Base-by-base conservation (phyloP, 2,888 invertebrate genomes). In the Eurois occulta region DNA sequence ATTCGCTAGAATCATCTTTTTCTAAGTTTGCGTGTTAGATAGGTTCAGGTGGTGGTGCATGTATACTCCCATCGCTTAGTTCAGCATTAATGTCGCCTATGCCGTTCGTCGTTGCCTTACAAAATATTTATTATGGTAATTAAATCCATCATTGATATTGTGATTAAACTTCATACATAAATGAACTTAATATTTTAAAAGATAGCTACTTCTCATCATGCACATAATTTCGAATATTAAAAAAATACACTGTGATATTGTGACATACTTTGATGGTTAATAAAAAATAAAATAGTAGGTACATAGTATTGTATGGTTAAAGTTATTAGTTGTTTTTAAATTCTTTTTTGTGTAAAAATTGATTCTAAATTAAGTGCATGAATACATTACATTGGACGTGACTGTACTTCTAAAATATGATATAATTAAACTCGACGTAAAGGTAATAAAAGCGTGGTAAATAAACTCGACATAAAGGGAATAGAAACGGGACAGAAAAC, bases 111-210 rank as follows among this genome's bases (percentile, higher is more conserved):
- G 75, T 75, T 75, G 75, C 69, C 69, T 62, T 75, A 60, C 74
- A 74, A 74, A 74, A 74, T 74, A 74, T 74, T 74, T 74, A 74
- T 58, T 74, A 74, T 74, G 43, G 43, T 74, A 74, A 74, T 68
- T 74, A 74, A 74, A 74, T 74, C 67, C 74, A 74, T 73, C 58
- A 71, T 60, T 71, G 60, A 71, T 71, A 71, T 71, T 71, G 68
- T 69, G 52, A 69, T 69, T 69, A 69, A 52, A 69, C 68, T 69
- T 72, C 62, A 72, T 64, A 62, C 62, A 72, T 72, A n/a, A n/a
- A n/a, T n/a, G n/a, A n/a, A n/a, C n/a, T n/a, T 67, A 72, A 72
- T 62, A 62, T 62, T 72, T 72, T 72, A 72, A 72, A 72, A 46
- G 48, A 68, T 68, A 62, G 71, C 28, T 72, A 72, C 46, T 46